Percentiles rank a stretch among this genome's conserved stretches.
phyloP scores from a whole-genome alignment of 1,140 invertebrate genomes.

The Drosophila azteca region DNA sequence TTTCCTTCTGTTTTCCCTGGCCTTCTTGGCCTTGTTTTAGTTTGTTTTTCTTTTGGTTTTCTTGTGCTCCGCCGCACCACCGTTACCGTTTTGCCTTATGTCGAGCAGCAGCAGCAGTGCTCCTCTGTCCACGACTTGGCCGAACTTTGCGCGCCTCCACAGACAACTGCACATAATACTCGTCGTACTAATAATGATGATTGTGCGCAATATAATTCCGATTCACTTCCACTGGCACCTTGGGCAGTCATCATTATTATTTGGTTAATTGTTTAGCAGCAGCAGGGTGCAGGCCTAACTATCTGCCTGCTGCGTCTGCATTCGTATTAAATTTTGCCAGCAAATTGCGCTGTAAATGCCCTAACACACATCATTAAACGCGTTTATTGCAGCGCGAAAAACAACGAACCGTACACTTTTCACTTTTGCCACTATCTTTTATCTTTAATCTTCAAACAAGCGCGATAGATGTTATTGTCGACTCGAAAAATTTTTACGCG shows the following conservation, averaged over 20 bases:
- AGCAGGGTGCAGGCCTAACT: too few species aligned
- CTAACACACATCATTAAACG: conserved; percentile 27
- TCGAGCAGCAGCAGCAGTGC: conserved; percentile 2
- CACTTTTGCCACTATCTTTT: too few species aligned
- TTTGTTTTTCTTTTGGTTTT: conserved; percentile 74
- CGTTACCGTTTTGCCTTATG: conserved; percentile 39
- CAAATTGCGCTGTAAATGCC: conserved; percentile 16
- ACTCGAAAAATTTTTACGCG: too few species aligned
- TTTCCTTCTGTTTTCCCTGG: conserved; percentile 24
- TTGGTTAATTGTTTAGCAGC: too few species aligned
- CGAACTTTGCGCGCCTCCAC: conserved; percentile 47
- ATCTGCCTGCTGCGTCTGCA: neutral
- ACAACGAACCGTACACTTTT: conserved; percentile 3
- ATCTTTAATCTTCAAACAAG: too few species aligned
- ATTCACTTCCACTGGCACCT: conserved; percentile 58
- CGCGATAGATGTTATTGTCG: too few species aligned
- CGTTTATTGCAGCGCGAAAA: conserved; percentile 25
- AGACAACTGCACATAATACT: conserved; percentile 58
- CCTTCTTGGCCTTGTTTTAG: conserved; percentile 54
- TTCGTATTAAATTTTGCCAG: neutral
- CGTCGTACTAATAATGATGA: conserved; percentile 45
- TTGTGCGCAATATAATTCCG: conserved; percentile 63
- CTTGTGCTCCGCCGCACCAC: conserved; percentile 27
- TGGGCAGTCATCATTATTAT: neutral
- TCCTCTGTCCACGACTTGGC: conserved; percentile 39